Percentiles rank a stretch among this genome's conserved stretches.
Evolutionary conservation across 1,140 invertebrate genomes (phyloP).

Genomic region (Procambarus clarkii): DNA sequence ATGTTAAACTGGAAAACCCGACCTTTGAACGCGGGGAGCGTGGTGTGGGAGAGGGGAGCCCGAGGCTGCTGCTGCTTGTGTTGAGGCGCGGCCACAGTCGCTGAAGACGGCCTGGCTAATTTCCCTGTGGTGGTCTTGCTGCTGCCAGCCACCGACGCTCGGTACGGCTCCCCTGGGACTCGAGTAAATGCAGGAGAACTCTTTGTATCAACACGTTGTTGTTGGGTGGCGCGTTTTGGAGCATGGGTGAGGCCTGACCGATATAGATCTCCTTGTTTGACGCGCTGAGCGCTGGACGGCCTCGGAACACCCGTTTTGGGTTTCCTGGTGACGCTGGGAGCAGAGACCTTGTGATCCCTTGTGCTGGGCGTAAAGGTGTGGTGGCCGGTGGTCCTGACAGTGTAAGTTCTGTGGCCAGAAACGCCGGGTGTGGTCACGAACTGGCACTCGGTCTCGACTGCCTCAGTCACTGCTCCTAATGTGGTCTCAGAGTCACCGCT

Average conservation of each 20-base stretch:
- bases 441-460: too few species aligned
- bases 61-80: background rate
- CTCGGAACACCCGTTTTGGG: conserved; percentile 24
- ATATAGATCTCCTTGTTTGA: background rate
- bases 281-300: conserved; percentile 43
- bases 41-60: background rate
- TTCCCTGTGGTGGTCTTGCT: background rate
- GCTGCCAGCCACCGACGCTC: background rate
- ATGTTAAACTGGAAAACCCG: background rate
- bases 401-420: too few species aligned
- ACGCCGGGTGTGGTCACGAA: too few species aligned
- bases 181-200: conserved; percentile 4
- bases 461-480: too few species aligned
- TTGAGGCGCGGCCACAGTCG: background rate
- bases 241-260: background rate
- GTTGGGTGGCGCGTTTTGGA: background rate
- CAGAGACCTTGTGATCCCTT: background rate
- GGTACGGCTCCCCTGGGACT: conserved; percentile 39
- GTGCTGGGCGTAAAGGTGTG: background rate
- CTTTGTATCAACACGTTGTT: background rate
- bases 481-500: background rate
- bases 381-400: background rate
- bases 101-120: background rate
- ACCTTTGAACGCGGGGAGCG: background rate
- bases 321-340: background rate